These are phyloP conservation scores for Mayetiola destructor DNA, from an alignment of 2,888 invertebrate species.

Conservation along the genomic window DNA sequence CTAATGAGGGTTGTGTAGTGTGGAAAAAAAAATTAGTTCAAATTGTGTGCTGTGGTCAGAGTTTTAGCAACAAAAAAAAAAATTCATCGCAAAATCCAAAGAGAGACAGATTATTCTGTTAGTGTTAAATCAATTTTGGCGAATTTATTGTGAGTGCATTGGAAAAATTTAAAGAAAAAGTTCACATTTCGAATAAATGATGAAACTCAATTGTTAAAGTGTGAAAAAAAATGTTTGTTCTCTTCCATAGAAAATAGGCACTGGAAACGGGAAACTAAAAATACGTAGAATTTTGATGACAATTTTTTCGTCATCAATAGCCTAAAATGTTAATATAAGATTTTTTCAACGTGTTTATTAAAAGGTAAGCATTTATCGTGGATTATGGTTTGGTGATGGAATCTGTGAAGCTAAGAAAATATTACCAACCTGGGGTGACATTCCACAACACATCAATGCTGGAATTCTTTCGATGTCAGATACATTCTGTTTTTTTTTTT, in stretches of 20 bases:
- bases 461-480: neutral
- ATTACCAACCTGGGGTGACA: neutral
- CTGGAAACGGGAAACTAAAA: neutral
- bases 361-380: neutral
- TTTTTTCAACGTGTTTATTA: neutral
- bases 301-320: neutral
- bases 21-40: neutral
- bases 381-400: neutral
- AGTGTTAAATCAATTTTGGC: too few species aligned
- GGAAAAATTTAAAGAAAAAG: too few species aligned
- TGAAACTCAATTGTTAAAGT: neutral
- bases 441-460: neutral
- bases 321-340: neutral
- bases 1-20: neutral
- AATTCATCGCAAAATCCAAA: neutral
- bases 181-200: neutral
- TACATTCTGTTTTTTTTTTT: neutral
- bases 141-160: neutral
- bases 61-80: neutral
- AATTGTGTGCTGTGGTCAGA: neutral
- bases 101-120: too few species aligned
- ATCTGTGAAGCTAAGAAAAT: neutral
- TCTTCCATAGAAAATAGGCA: neutral
- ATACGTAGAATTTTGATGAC: neutral
- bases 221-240: neutral